phyloP scores from a whole-genome alignment of 2,113 vertebrate species.

The Pseudorectes ferrugineus region DNA sequence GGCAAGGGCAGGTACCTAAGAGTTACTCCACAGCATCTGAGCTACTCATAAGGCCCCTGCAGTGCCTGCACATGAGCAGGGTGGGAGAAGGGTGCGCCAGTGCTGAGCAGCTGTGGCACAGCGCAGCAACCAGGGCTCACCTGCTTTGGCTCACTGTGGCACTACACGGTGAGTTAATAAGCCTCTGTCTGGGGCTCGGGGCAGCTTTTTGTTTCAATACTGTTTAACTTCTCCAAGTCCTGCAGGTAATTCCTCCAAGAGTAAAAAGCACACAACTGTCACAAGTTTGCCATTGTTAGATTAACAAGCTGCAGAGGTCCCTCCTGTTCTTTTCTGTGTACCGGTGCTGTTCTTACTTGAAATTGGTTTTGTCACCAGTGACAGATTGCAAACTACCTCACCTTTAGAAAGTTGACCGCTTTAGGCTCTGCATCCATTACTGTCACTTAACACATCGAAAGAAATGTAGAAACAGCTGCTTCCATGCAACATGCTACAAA shows the following conservation, averaged over 20 bases:
- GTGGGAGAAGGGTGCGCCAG: fast-evolving
- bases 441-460: not conserved
- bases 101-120: fast-evolving
- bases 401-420: not conserved
- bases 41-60: fast-evolving
- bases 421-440: not conserved
- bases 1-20: not conserved
- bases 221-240: not conserved
- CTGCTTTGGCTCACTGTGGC: not conserved
- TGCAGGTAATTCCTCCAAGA: slow-evolving; percentile 23
- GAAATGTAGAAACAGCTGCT: not conserved
- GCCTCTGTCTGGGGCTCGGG: fast-evolving
- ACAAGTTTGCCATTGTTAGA: slow-evolving; percentile 25
- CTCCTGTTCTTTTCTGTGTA: slow-evolving; percentile 1
- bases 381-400: not conserved
- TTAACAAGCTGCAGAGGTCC: slow-evolving; percentile 7
- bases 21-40: not conserved
- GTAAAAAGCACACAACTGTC: not conserved
- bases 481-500: not conserved
- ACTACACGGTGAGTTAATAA: fast-evolving
- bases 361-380: slow-evolving; percentile 17
- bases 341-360: not conserved
- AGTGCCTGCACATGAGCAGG: fast-evolving
- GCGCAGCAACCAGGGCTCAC: not conserved
- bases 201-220: not conserved